These are phyloP conservation scores for Lucifuga dentata DNA, from an alignment of 2,113 vertebrate species.

Conservation along the genomic window DNA sequence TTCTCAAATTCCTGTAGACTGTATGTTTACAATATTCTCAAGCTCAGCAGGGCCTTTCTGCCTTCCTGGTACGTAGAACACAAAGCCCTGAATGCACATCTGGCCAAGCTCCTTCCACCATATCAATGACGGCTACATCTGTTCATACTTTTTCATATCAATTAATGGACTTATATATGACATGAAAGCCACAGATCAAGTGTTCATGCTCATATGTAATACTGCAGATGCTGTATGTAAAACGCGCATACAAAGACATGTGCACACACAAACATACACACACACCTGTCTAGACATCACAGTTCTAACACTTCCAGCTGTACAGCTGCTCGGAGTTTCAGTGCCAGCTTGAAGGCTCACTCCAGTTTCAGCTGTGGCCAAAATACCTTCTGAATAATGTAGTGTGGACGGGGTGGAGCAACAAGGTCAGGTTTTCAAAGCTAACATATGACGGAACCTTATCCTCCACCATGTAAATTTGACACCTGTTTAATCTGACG, in stretches of 20 bases:
- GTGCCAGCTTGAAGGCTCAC: conserved; percentile 28
- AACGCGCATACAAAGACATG: background rate
- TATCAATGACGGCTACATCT: conserved; percentile 30
- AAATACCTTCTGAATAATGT: conserved; percentile 43
- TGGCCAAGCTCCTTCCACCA: conserved; percentile 1
- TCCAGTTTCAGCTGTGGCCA: conserved; percentile 25
- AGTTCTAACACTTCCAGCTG: conserved; percentile 45
- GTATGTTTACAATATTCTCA: too few species aligned
- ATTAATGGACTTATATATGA: conserved; percentile 11
- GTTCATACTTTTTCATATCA: conserved; percentile 35
- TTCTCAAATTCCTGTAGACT: too few species aligned
- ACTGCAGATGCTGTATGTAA: background rate
- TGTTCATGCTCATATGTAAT: conserved; percentile 14
- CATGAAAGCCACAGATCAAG: conserved; percentile 30
- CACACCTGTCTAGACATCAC: conserved; percentile 40
- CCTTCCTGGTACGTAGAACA: too few species aligned
- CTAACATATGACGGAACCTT: conserved; percentile 34
- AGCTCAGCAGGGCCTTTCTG: too few species aligned
- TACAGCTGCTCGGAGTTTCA: conserved; percentile 32
- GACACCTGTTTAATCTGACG: conserved; percentile 64
- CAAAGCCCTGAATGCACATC: background rate
- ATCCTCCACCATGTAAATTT: conserved; percentile 34
- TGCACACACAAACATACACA: conserved; percentile 4
- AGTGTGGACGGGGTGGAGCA: conserved; percentile 28
- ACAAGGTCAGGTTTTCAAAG: conserved; percentile 55